These are phyloP conservation scores for Apaloderma vittatum DNA, from an alignment of 2,113 vertebrate species.

Conservation along the genomic window DNA sequence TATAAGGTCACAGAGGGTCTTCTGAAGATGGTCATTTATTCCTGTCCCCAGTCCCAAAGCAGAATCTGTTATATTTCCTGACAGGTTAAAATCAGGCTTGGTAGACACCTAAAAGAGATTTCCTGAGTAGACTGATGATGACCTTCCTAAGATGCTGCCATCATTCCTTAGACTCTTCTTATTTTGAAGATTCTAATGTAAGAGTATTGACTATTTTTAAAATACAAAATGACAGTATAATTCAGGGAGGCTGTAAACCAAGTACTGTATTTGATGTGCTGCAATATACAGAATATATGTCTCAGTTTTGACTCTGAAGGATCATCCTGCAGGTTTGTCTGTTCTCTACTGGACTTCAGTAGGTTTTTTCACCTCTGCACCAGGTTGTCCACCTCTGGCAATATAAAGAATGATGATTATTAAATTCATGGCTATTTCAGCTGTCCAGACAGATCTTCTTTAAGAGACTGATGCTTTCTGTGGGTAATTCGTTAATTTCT, in stretches of 20 bases:
- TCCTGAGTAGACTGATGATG: background rate
- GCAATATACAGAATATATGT: background rate
- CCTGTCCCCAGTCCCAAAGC: background rate
- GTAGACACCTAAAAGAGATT: background rate
- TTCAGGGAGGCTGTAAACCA: background rate
- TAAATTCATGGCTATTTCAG: background rate
- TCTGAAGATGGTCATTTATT: background rate
- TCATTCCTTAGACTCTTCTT: background rate
- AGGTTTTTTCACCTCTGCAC: background rate
- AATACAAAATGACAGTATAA: background rate
- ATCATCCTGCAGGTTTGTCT: background rate
- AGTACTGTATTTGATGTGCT: background rate
- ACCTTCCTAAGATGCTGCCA: background rate
- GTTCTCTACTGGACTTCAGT: background rate
- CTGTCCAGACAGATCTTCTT: background rate
- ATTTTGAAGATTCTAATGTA: background rate
- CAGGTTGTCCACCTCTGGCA: background rate
- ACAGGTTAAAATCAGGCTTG: background rate
- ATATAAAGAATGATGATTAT: background rate
- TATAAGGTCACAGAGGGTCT: background rate
- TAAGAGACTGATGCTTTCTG: background rate
- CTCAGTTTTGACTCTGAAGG: background rate
- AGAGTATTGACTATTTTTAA: background rate
- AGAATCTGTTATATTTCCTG: background rate
- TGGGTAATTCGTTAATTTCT: background rate